phyloP scores from a whole-genome alignment of 1,140 invertebrate species.

The Scaptomyza montana region DNA sequence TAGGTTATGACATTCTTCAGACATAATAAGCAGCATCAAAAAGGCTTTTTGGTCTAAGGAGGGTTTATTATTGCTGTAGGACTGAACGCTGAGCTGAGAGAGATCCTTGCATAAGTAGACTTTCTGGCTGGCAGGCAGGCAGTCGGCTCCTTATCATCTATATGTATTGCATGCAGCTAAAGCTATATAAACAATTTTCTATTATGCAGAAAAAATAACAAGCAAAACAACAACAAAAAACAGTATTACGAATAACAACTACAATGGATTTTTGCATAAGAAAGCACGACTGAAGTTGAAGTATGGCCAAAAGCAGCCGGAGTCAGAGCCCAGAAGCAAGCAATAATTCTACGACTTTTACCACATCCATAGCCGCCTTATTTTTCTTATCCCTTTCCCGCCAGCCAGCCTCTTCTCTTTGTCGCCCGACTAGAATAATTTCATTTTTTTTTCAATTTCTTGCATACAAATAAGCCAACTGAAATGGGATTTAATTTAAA shows the following conservation, averaged over 20 bases:
- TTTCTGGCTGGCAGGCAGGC: constrained; percentile 3
- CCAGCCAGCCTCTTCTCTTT: neutral
- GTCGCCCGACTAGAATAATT: too few species aligned
- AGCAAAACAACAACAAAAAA: constrained; percentile 51
- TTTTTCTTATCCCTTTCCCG: neutral
- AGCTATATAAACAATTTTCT: constrained; percentile 79
- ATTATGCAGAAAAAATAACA: constrained; percentile 79
- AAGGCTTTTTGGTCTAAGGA: constrained; percentile 53
- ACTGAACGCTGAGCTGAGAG: neutral
- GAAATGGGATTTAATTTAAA: neutral
- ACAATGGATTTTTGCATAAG: constrained; percentile 76
- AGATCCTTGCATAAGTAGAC: constrained; percentile 25
- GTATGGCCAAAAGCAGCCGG: constrained; percentile 48
- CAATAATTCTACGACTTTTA: neutral
- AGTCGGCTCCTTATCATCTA: constrained; percentile 44
- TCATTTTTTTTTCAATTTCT: neutral
- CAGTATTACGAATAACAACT: constrained; percentile 28
- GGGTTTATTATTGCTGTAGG: constrained; percentile 61
- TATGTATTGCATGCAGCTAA: constrained; percentile 36
- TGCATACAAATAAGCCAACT: neutral
- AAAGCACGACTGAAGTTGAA: constrained; percentile 74
- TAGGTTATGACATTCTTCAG: constrained; percentile 49
- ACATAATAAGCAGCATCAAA: constrained; percentile 75
- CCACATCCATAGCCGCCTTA: neutral
- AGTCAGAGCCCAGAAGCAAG: constrained; percentile 18